Base-by-base conservation (phyloP, 2,888 invertebrate genomes). In the Seira sanloemensis region DNA sequence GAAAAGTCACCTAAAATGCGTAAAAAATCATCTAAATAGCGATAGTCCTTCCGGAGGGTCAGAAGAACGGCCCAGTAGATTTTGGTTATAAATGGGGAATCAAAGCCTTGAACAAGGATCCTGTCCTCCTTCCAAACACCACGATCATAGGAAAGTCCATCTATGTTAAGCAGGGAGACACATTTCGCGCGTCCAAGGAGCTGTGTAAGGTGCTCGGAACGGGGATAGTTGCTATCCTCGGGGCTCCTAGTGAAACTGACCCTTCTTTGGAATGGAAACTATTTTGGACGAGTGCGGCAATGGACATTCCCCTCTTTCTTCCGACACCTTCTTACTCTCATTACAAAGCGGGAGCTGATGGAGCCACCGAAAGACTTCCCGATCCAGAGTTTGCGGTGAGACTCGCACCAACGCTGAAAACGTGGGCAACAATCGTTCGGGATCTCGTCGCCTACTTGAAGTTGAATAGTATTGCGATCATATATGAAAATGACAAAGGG, bases 91-190 rank as follows among this genome's bases (percentile, higher is more conserved):
- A 87, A 58, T 89, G 88, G 84, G 89, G 86, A 1, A 82, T 89
- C 16, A 87, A 89, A 37, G 87, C 86, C 12, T 68, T 96, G 90
- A 96, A 96, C 92, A 93, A 94, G 88, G 94, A 95, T 90, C 94
- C 93, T 90, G 93, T 93, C 85, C 92, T 96, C 71, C 92, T 96
- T 86, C 94, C 95, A 16, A 94, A 94, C 89, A 95, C 95, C 1
- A 93, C 94, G n/a, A 92, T 96, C 68, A 93, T 94, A 19, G 95
- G 94, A 91, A 94, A 96, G 90, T 94, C 95, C 83, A 94, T 95
- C 90, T 94, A 95, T 90, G 94, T 95, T 80, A 94, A 94, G 72
- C 92, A 93, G 89, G 94, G 95, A 90, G 95, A 96, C 92, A 95
- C 95, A 86, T 96, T 96, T 91, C 94, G 94, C 89, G 94, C 96